Evolutionary conservation across 2,888 invertebrate genomes (phyloP), one percentile per base, ranked within the genome.

Genomic region (Atethmia centrago): DNA sequence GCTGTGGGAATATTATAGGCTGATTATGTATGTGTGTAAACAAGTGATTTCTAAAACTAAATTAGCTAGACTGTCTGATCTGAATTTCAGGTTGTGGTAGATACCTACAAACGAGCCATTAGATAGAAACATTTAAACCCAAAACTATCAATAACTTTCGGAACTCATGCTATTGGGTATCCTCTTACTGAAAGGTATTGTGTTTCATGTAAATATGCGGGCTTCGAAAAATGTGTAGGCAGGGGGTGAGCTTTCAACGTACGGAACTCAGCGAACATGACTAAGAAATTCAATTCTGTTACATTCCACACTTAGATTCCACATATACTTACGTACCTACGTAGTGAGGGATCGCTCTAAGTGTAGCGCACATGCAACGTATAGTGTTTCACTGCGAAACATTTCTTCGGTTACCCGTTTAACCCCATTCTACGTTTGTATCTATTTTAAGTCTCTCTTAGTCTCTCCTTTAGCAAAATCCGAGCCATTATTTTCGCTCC

Each of bases 231-330:
- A 80, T 77, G 78, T 65, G 71, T 77, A 77, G 72, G 71, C 70
- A 74, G 55, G 67, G 74, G 66, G 76, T 68, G 65, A 74, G 77
- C 83, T 80, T 77, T 82, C 72, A 82, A 74, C 73, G 71, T 79
- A 49, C 61, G 47, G 55, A 74, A 74, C 78, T 64, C 62, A 73
- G 71, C 73, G 84, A 90, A 88, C 88, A 88, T 89, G 90, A 90
- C 90, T 90, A 89, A 88, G 89, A 88, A 89, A 92, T 90, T 90
- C 89, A 88, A 91, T 91, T 90, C 85, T 79, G 85, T 77, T 87
- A 76, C 83, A 85, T 83, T 53, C 66, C n/a, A n/a, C n/a, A n/a
- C n/a, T 77, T 87, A 76, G 83, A 85, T 83, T 53, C 66, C 63
- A 56, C 58, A 49, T 62, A 70, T 70, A 59, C 58, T 55, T 58